Percentiles rank a stretch among this genome's conserved stretches.
Evolutionary conservation across 2,888 invertebrate genomes (phyloP).

Genomic region (Hypomecis punctinalis): DNA sequence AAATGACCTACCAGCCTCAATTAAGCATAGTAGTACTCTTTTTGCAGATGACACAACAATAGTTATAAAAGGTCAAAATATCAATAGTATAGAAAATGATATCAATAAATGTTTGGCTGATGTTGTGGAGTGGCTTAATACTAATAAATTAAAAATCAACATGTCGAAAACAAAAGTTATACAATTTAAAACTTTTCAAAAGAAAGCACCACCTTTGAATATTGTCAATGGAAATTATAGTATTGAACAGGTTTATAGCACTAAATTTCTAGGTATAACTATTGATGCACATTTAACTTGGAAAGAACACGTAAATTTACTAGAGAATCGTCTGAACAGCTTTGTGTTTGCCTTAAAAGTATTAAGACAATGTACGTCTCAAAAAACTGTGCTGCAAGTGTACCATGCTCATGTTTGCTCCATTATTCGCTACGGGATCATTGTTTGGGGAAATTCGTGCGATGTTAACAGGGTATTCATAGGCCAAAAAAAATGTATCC

Average conservation of each 20-base stretch:
- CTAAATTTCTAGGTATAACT: background rate
- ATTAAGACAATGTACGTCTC: background rate
- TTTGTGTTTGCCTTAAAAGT: background rate
- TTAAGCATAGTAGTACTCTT: background rate
- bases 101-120: background rate
- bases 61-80: background rate
- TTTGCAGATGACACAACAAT: conserved; percentile 2
- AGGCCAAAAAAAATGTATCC: too few relatives aligned
- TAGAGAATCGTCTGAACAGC: background rate
- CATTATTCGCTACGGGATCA: too few relatives aligned
- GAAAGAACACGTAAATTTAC: background rate
- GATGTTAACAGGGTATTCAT: too few relatives aligned
- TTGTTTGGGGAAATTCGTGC: too few relatives aligned
- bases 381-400: background rate
- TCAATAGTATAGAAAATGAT: background rate
- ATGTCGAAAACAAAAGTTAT: background rate
- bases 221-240: background rate
- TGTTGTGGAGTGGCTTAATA: background rate
- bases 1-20: background rate
- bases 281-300: background rate
- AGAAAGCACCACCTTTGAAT: background rate
- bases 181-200: background rate
- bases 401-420: too few relatives aligned
- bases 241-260: background rate
- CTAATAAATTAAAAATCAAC: background rate